Evolutionary conservation across 92 coral and sea anemone genomes (phyloP).

Genomic region (Palythoa heliodiscus): DNA sequence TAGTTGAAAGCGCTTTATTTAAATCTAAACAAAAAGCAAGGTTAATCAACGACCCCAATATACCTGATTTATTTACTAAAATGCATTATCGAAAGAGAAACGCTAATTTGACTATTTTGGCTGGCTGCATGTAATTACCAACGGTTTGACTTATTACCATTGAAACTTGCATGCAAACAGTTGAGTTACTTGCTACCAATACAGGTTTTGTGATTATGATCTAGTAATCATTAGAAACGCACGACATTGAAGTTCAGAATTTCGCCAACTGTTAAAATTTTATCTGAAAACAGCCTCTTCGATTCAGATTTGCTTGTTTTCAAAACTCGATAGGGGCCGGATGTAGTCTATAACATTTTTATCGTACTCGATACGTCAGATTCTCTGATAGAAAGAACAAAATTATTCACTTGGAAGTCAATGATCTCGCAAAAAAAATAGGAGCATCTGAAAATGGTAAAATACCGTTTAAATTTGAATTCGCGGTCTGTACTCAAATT

Average conservation of each 20-base stretch:
- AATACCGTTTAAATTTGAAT: background rate
- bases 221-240: slow-evolving; percentile 10
- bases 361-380: background rate
- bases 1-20: slow-evolving; percentile 3
- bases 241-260: background rate
- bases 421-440: background rate
- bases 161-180: slow-evolving; percentile 6
- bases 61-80: slow-evolving; percentile 12
- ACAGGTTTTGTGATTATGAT: slow-evolving; percentile 1
- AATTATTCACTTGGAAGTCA: background rate
- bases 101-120: slow-evolving; percentile 36
- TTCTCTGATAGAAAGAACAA: background rate
- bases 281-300: background rate
- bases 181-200: background rate
- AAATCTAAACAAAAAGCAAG: background rate
- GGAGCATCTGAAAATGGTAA: background rate
- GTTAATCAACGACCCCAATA: background rate
- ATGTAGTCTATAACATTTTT: background rate
- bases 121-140: slow-evolving; percentile 24
- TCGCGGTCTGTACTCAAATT: background rate
- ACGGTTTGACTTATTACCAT: background rate
- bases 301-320: slow-evolving; percentile 19
- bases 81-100: slow-evolving; percentile 31
- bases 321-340: background rate
- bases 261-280: slow-evolving; percentile 1